Conservation (phyloP, 1,140 invertebrate species). For the Drosophila fuyamai region DNA sequence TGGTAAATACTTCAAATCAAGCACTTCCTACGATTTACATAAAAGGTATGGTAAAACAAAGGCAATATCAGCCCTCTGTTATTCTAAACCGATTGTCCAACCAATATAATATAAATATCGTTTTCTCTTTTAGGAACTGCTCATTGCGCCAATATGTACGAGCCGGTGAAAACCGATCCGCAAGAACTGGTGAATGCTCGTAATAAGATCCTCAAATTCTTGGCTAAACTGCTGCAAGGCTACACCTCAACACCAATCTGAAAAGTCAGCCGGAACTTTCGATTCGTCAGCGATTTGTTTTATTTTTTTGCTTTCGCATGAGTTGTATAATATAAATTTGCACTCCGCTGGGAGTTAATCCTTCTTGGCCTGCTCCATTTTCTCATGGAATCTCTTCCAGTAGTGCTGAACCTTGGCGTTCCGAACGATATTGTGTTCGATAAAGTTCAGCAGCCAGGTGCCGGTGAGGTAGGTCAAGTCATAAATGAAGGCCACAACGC, state of each 20-base stretch:
- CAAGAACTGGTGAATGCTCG: conserved; percentile 88
- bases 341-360: conserved; percentile 35
- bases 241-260: conserved; percentile 46
- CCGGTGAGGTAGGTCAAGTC: conserved; percentile 53
- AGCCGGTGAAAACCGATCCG: conserved; percentile 87
- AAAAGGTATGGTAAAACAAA: conserved; percentile 85
- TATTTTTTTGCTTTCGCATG: conserved; percentile 9
- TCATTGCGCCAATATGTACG: conserved; percentile 93
- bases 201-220: conserved; percentile 86
- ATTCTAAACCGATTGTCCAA: not conserved
- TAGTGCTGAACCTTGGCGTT: conserved; percentile 62
- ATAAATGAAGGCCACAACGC: conserved; percentile 67
- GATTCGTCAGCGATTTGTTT: conserved; percentile 40
- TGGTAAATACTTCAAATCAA: conserved; percentile 86
- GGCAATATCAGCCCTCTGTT: no score
- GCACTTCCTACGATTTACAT: conserved; percentile 89
- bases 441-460: conserved; percentile 45
- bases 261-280: conserved; percentile 23
- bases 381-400: conserved; percentile 76
- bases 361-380: conserved; percentile 74
- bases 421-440: conserved; percentile 63
- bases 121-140: conserved; percentile 88
- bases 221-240: conserved; percentile 78
- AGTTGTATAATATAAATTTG: conserved; percentile 15
- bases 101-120: not conserved